Conservation (phyloP, 1,140 invertebrate species). For the Drosophila repleta region DNA sequence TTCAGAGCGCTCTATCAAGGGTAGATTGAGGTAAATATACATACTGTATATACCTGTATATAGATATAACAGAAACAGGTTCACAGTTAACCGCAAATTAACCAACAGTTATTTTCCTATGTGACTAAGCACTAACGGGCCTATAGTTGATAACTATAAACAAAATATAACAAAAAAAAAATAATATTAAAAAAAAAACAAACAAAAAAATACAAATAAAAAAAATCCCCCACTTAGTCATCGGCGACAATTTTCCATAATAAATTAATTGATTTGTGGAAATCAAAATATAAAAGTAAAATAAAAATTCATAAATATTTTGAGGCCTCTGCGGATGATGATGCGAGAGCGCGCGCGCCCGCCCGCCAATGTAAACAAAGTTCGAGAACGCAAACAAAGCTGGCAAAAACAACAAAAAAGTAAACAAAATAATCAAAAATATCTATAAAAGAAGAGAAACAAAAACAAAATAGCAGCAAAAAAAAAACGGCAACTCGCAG, state of each 20-base stretch:
- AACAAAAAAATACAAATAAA: neutral
- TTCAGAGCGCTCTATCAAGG: neutral
- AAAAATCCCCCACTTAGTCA: constrained; percentile 10
- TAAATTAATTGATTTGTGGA: constrained; percentile 46
- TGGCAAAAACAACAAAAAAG: constrained; percentile 22
- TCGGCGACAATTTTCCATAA: constrained; percentile 6
- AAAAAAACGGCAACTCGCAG: neutral
- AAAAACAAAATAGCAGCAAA: constrained; percentile 18
- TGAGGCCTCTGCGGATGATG: constrained; percentile 10
- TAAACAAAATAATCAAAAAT: constrained; percentile 15
- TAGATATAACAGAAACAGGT: constrained; percentile 30
- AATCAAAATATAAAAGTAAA: constrained; percentile 14
- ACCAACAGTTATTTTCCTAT: constrained; percentile 27
- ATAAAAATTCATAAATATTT: constrained; percentile 51
- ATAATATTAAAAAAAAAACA: neutral
- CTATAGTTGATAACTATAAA: constrained; percentile 1
- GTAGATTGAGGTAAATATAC: neutral
- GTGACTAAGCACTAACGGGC: constrained; percentile 14
- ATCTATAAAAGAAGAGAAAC: constrained; percentile 21
- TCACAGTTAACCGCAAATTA: constrained; percentile 51
- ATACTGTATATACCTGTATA: neutral
- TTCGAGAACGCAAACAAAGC: constrained; percentile 39
- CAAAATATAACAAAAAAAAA: no score
- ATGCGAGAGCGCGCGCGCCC: constrained; percentile 40
- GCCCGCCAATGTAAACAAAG: constrained; percentile 70